Conservation (phyloP, 2,888 invertebrate genomes). For the Therioaphis trifolii region DNA sequence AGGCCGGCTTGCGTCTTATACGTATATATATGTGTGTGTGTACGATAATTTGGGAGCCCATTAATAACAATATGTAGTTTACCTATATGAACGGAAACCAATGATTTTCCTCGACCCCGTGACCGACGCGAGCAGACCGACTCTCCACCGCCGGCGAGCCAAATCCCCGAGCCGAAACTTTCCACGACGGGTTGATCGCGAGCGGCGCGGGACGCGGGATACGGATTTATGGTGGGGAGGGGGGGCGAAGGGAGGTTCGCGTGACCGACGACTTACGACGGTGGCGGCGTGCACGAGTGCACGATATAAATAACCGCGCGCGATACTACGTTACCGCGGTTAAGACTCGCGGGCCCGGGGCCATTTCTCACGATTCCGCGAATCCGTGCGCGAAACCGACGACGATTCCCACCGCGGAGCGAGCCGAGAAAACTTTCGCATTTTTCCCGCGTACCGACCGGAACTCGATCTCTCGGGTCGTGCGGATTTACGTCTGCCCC, state of each 20-base stretch:
- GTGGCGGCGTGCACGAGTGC: neutral
- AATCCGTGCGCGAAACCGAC: neutral
- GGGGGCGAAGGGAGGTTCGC: neutral
- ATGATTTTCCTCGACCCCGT: neutral
- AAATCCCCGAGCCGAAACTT: slow-evolving; percentile 38
- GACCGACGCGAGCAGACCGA: neutral
- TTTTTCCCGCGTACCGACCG: neutral
- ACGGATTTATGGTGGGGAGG: too few species aligned
- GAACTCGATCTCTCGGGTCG: neutral
- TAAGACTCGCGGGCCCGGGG: slow-evolving; percentile 1
- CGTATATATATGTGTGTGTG: neutral
- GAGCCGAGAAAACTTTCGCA: slow-evolving; percentile 11
- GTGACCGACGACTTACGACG: neutral
- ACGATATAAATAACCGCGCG: neutral
- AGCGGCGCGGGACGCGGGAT: too few species aligned
- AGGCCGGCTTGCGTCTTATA: too few species aligned
- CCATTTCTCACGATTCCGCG: slow-evolving; percentile 42
- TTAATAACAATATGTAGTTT: slow-evolving; percentile 24
- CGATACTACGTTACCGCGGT: neutral
- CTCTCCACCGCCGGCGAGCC: neutral
- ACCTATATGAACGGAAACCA: neutral
- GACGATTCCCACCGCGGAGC: slow-evolving; percentile 14
- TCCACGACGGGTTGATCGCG: neutral
- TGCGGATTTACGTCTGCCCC: slow-evolving; percentile 37
- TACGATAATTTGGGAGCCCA: slow-evolving; percentile 18